Percentiles rank a stretch among this genome's conserved stretches.
These are phyloP conservation scores for Schizaphis graminum DNA, from an alignment of 2,888 invertebrate species.

Conservation along the genomic window DNA sequence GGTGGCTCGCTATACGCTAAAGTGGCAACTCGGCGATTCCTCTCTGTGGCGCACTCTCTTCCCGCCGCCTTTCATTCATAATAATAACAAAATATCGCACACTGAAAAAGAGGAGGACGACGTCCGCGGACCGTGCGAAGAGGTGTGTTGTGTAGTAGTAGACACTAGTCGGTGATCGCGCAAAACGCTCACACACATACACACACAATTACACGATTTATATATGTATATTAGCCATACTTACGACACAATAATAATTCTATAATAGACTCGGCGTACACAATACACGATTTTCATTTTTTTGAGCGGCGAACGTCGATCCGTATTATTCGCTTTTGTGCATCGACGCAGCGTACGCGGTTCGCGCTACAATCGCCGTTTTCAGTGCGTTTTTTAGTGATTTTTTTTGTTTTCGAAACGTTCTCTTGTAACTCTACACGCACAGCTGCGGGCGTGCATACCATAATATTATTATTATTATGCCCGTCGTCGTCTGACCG, in stretches of 20 bases:
- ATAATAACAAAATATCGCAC: constrained; percentile 35
- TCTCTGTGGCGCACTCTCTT: constrained; percentile 4
- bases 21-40: constrained; percentile 15
- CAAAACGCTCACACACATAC: constrained; percentile 18
- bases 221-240: neutral
- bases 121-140: neutral
- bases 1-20: neutral
- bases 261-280: neutral
- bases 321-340: neutral
- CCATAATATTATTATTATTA: neutral
- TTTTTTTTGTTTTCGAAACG: neutral
- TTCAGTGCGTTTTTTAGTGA: neutral
- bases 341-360: neutral
- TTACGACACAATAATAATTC: constrained; percentile 3
- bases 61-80: constrained; percentile 50
- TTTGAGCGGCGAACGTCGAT: constrained; percentile 27
- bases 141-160: constrained; percentile 28
- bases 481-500: constrained; percentile 13
- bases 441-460: neutral
- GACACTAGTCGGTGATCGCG: constrained; percentile 2
- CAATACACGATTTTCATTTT: neutral
- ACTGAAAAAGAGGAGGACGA: neutral
- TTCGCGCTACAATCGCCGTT: neutral
- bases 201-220: neutral
- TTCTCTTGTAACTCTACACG: neutral